These are phyloP conservation scores for Urocitellus parryii DNA, from an alignment of 2,113 vertebrate genomes.

Conservation along the genomic window DNA sequence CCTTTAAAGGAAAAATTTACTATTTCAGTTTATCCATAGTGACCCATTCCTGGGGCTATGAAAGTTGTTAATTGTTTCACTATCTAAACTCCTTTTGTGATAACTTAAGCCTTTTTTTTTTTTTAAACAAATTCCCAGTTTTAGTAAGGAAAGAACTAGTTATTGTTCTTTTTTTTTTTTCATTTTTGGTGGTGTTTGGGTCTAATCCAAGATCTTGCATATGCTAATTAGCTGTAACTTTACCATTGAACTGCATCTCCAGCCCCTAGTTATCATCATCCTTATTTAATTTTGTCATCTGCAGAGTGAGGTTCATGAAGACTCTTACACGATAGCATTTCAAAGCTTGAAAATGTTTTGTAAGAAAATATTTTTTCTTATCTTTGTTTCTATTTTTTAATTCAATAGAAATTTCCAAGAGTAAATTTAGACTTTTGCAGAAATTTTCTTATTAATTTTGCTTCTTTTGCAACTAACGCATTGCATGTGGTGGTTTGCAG, in stretches of 20 bases:
- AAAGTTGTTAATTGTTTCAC: conserved; percentile 24
- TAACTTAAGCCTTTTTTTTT: not conserved
- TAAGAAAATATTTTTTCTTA: conserved; percentile 37
- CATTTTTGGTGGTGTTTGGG: not conserved
- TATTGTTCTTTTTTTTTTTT: not conserved
- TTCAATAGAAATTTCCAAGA: conserved; percentile 42
- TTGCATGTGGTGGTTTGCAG: conserved; percentile 94
- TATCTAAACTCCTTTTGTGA: not conserved
- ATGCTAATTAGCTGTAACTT: not conserved
- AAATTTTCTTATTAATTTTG: conserved; percentile 50
- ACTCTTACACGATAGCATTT: conserved; percentile 29
- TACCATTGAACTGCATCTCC: not conserved
- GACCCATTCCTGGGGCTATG: not conserved
- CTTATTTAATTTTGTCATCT: conserved; percentile 31
- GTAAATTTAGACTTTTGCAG: conserved; percentile 54
- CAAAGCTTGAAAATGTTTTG: conserved; percentile 36
- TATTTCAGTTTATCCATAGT: conserved; percentile 18
- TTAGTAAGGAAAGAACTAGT: conserved; percentile 1
- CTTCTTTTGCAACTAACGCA: conserved; percentile 86
- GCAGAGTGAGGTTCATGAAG: conserved; percentile 38
- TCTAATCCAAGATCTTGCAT: not conserved
- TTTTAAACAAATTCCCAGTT: not conserved
- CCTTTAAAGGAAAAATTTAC: not conserved
- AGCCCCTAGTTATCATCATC: not conserved
- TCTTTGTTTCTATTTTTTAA: conserved; percentile 32